phyloP scores from a whole-genome alignment of 2,797 vertebrate species.

The Onychomys torridus region DNA sequence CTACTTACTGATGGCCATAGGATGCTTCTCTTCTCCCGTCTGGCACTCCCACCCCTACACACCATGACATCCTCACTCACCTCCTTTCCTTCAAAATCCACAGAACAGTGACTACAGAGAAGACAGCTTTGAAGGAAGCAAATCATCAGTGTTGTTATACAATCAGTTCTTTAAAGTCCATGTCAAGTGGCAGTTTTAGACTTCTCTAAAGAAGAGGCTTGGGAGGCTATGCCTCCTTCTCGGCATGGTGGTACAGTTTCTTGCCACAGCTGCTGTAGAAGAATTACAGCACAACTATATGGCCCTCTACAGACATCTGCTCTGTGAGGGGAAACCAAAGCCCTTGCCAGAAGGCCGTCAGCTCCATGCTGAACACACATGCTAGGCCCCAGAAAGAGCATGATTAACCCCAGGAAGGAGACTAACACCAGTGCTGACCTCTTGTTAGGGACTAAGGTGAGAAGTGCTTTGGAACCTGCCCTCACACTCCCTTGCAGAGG shows the following conservation, averaged over 20 bases:
- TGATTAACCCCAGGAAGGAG: neutral
- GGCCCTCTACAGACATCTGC: neutral
- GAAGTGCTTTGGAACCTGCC: conserved; percentile 14
- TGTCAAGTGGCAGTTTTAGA: neutral
- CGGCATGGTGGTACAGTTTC: neutral
- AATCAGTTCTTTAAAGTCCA: neutral
- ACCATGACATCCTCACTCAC: neutral
- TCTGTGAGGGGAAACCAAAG: neutral
- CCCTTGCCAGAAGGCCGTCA: neutral
- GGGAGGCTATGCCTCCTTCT: neutral
- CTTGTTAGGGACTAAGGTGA: neutral
- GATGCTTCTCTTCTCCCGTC: neutral
- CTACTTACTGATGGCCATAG: neutral
- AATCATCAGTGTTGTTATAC: neutral
- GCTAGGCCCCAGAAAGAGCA: neutral
- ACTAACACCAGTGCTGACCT: neutral
- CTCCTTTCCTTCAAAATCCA: neutral
- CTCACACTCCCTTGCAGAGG: neutral
- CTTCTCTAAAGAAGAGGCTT: neutral
- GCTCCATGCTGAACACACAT: neutral
- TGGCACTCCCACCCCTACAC: neutral
- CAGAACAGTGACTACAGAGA: neutral
- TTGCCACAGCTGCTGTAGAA: neutral
- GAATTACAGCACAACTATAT: neutral
- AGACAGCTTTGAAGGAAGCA: neutral